Conservation (phyloP, 2,113 vertebrate species). For the Varanus komodoensis region DNA sequence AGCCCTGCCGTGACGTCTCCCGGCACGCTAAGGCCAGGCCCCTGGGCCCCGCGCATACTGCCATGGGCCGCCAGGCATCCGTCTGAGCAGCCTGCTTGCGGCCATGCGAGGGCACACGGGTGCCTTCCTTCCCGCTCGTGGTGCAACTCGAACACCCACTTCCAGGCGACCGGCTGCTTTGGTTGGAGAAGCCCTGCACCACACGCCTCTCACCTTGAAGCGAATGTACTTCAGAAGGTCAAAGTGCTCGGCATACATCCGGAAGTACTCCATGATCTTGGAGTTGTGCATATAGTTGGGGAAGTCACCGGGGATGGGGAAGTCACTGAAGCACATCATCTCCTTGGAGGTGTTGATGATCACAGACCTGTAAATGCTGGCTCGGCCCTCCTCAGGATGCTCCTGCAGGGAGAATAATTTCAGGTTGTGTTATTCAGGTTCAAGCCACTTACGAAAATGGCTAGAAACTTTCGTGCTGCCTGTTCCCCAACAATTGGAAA, state of each 20-base stretch:
- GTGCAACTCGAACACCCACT: too few relatives aligned
- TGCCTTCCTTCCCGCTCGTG: neutral
- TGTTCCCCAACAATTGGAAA: neutral
- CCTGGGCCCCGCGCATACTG: too few relatives aligned
- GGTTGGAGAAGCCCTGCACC: neutral
- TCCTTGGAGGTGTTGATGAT: conserved; percentile 92
- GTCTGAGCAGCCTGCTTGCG: neutral
- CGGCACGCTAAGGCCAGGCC: too few relatives aligned
- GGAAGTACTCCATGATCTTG: conserved; percentile 85
- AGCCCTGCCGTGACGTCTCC: too few relatives aligned
- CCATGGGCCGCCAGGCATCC: neutral
- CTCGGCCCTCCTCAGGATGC: conserved; percentile 72
- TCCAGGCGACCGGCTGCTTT: neutral
- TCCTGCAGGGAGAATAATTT: conserved; percentile 73
- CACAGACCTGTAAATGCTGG: conserved; percentile 88
- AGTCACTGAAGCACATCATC: conserved; percentile 95
- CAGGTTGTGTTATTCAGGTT: neutral
- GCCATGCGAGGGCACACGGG: too few relatives aligned
- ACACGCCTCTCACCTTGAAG: conserved; percentile 80
- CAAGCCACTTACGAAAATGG: neutral
- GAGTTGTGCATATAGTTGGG: conserved; percentile 91
- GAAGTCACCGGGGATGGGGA: conserved; percentile 85
- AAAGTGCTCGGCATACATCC: conserved; percentile 85
- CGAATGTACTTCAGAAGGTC: conserved; percentile 81
- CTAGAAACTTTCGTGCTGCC: neutral